Percentiles rank a stretch among this genome's conserved stretches.
phyloP scores from a whole-genome alignment of 2,888 invertebrate species.

The Argyra leucocephala region DNA sequence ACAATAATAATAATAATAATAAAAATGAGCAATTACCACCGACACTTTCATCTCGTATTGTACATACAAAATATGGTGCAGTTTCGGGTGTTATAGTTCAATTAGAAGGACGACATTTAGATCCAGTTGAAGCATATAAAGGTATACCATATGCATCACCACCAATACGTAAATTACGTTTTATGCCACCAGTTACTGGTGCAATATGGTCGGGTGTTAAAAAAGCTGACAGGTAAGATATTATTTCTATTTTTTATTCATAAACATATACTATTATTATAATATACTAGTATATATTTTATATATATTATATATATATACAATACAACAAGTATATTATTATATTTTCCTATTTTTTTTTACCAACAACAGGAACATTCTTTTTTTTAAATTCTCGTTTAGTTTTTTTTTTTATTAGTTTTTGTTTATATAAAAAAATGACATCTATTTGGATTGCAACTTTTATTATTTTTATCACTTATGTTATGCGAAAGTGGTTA shows the following conservation, averaged over 20 bases:
- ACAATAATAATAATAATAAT: slow-evolving; percentile 30
- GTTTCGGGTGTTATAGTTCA: slow-evolving; percentile 76
- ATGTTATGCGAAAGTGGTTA: no score
- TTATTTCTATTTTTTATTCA: slow-evolving; percentile 1
- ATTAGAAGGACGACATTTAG: slow-evolving; percentile 68
- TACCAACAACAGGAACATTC: no score
- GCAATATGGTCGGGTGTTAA: slow-evolving; percentile 86
- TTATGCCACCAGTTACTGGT: slow-evolving; percentile 93
- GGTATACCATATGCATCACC: slow-evolving; percentile 93
- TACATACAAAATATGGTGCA: slow-evolving; percentile 80
- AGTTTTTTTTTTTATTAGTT: no score
- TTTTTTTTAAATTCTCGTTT: no score
- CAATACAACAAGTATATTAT: neutral
- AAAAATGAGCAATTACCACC: slow-evolving; percentile 40
- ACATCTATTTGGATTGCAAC: no score
- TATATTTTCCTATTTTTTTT: neutral
- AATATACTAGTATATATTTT: neutral
- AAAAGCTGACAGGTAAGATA: slow-evolving; percentile 59
- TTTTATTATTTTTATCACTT: no score
- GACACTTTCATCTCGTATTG: slow-evolving; percentile 69
- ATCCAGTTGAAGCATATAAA: slow-evolving; percentile 84
- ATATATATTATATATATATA: neutral
- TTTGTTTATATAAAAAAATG: no score
- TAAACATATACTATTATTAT: no score
- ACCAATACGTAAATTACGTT: slow-evolving; percentile 76